Base-by-base conservation (phyloP, 2,888 invertebrate genomes). In the Eupithecia subumbrata region DNA sequence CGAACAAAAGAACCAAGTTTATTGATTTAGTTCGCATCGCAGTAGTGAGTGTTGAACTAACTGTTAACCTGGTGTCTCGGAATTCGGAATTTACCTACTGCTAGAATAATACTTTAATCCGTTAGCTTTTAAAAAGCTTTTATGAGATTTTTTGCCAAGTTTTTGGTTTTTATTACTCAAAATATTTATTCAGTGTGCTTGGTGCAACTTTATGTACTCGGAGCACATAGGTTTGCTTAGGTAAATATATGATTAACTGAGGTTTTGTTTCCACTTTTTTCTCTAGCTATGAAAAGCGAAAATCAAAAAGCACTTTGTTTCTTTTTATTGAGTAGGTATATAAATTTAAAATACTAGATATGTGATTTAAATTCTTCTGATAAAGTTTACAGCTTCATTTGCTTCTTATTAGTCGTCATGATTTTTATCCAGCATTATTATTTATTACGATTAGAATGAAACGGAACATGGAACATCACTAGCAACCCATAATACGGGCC, bases 401-500 rank as follows among this genome's bases (percentile, higher is more conserved):
- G 4, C 2, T 12, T 1, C 48, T 8, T 48, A 48, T 45, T 18
- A 4, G 18, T 40, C 9, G 9, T 40, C 40, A 40, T 9, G 7
- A 40, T 40, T 40, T 40, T 40, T 40, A 2, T 40, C 9, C 40
- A 40, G 40, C 9, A 40, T 40, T 40, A 40, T 40, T 40, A 5
- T 11, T 40, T 40, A 8, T 14, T 14, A 60, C 60, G 25, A 5
- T 64, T 16, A 22, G 5, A 12, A n/a, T 67, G 5, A 40, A 37
- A 37, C 5, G 37, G 37, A 43, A 12, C 43, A 18, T 22, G n/a
- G 67, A 5, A 67, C 66, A 67, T 37, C 37, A 60, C 64, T 73
- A 71, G 72, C 73, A 40, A 52, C 74, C 70, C 73, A 63, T 69
- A 73, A 73, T 78, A 75, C 76, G 75, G 71, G 66, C 72, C n/a